Evolutionary conservation across 1,140 invertebrate species (phyloP).

Genomic region (Lepidurus apus): DNA sequence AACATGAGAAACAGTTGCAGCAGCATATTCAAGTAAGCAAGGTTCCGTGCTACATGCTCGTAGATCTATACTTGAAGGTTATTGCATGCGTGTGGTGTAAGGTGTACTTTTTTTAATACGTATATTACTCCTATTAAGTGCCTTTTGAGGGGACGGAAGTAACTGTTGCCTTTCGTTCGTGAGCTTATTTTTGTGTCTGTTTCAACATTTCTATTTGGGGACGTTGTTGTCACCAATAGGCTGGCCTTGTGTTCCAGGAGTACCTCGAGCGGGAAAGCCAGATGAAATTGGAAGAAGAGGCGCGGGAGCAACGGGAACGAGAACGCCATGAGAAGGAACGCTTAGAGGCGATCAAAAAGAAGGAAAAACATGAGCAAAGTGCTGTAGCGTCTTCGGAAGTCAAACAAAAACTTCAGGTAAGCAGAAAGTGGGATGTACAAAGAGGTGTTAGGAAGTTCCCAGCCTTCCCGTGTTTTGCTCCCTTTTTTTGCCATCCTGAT

Average conservation of each 20-base stretch:
- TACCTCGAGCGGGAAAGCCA: constrained; percentile 66
- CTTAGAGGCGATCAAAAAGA: constrained; percentile 77
- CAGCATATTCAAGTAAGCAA: constrained; percentile 75
- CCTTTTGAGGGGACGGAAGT: neutral
- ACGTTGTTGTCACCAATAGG: constrained; percentile 36
- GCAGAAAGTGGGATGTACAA: constrained; percentile 3
- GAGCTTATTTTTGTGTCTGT: neutral
- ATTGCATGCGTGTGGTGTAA: neutral
- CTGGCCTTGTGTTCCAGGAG: constrained; percentile 52
- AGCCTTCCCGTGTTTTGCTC: neutral
- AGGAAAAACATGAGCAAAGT: constrained; percentile 88
- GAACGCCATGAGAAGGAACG: constrained; percentile 70
- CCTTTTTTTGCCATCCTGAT: neutral
- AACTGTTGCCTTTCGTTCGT: neutral
- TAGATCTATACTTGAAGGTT: neutral
- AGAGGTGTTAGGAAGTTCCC: neutral
- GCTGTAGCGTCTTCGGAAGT: constrained; percentile 92
- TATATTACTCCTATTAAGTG: no score
- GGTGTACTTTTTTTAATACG: neutral
- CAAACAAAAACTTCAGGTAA: constrained; percentile 84
- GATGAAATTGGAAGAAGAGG: constrained; percentile 57
- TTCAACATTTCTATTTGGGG: constrained; percentile 15
- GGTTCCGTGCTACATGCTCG: neutral
- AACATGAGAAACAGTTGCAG: constrained; percentile 81
- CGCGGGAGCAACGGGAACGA: constrained; percentile 45